Conservation (phyloP, 2,888 invertebrate genomes). For the Ferdinandea cuprea region DNA sequence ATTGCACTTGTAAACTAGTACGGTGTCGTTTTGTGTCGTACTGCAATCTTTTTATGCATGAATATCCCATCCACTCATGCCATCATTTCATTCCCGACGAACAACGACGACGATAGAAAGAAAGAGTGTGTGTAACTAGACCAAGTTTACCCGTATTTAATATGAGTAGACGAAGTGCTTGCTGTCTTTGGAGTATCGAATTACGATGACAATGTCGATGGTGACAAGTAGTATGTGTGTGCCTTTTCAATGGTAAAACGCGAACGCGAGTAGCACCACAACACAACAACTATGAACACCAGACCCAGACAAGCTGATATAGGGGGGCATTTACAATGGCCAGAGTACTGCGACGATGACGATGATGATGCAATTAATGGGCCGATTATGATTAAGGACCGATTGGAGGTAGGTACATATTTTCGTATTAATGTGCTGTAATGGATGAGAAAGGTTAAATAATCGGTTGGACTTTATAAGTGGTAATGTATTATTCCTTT, state of each 20-base stretch:
- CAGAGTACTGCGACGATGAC: constrained; percentile 17
- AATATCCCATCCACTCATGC: constrained; percentile 39
- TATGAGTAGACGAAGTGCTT: constrained; percentile 18
- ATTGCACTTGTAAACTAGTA: constrained; percentile 63
- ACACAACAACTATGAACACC: constrained; percentile 5
- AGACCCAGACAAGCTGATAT: constrained; percentile 16
- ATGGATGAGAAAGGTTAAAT: neutral
- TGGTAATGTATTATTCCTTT: too few species aligned
- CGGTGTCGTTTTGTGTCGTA: constrained; percentile 38
- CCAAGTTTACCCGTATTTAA: constrained; percentile 58
- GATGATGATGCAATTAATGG: constrained; percentile 41
- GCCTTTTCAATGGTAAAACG: constrained; percentile 58
- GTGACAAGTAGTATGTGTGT: constrained; percentile 58
- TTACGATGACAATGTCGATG: constrained; percentile 68
- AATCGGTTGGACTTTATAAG: too few species aligned
- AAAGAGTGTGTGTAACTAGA: constrained; percentile 66
- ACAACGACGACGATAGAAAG: neutral
- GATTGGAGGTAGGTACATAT: neutral
- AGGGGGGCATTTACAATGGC: constrained; percentile 5
- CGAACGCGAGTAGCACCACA: constrained; percentile 10
- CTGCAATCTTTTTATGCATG: constrained; percentile 64
- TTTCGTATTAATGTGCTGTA: constrained; percentile 1
- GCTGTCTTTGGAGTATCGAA: constrained; percentile 56
- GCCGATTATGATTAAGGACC: constrained; percentile 29
- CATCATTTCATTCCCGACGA: constrained; percentile 10